A percentile compares a stretch with the other conserved stretches of the same genome.
Conservation (phyloP, 2,888 invertebrate species). For the Tetragonula carbonaria region DNA sequence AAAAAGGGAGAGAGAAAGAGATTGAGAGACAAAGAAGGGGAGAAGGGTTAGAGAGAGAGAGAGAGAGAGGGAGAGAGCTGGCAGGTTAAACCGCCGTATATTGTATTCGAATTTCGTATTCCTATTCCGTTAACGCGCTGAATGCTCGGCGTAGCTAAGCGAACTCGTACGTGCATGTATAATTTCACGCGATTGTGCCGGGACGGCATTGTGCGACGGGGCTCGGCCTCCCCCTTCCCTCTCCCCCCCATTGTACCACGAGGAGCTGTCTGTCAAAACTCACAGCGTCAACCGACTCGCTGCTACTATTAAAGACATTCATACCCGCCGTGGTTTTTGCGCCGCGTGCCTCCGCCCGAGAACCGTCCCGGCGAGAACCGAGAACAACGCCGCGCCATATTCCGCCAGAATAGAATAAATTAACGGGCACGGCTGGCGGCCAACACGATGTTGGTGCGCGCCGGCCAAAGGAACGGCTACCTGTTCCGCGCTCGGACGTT, state of each 20-base stretch:
- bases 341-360: slow-evolving; percentile 18
- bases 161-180: slow-evolving; percentile 66
- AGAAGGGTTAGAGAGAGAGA: not conserved
- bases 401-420: slow-evolving; percentile 55
- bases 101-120: slow-evolving; percentile 64
- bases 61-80: not conserved
- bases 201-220: slow-evolving; percentile 50
- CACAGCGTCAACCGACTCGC: slow-evolving; percentile 67
- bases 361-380: slow-evolving; percentile 1
- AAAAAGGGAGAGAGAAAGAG: not conserved
- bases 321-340: slow-evolving; percentile 47
- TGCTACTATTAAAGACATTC: slow-evolving; percentile 71
- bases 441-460: not conserved
- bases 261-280: slow-evolving; percentile 77
- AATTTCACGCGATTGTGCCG: slow-evolving; percentile 62
- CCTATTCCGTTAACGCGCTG: slow-evolving; percentile 58
- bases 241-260: slow-evolving; percentile 62
- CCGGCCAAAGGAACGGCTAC: not conserved
- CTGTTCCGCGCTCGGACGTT: slow-evolving; percentile 29
- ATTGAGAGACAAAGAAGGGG: not conserved
- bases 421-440: slow-evolving; percentile 18
- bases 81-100: slow-evolving; percentile 67
- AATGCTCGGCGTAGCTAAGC: slow-evolving; percentile 52
- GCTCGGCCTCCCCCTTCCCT: slow-evolving; percentile 3
- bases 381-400: slow-evolving; percentile 21